These are phyloP conservation scores for Takifugu rubripes DNA, from an alignment of 2,797 vertebrate genomes.

Conservation along the genomic window DNA sequence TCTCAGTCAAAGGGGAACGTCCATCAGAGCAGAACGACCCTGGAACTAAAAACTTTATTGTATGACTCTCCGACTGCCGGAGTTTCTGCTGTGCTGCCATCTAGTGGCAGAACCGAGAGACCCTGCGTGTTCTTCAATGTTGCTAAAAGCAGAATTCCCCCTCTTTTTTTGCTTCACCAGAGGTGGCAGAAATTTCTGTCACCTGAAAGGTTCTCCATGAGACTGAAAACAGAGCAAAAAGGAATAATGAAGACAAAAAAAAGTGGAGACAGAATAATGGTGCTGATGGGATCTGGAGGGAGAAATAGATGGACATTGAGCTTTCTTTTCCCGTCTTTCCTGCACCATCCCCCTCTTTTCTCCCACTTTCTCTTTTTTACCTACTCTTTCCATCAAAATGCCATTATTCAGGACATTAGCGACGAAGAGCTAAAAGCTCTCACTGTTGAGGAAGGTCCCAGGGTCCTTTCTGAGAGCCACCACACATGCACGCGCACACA, in stretches of 20 bases:
- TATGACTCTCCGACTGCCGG: no score
- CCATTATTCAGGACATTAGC: constrained; percentile 85
- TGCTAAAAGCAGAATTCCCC: no score
- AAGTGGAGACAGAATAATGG: constrained; percentile 61
- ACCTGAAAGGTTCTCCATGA: constrained; percentile 13
- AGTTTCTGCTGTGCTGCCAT: no score
- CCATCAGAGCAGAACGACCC: no score
- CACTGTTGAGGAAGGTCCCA: constrained; percentile 76
- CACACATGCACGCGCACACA: constrained; percentile 31
- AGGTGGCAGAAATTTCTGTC: not conserved
- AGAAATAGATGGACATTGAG: constrained; percentile 62
- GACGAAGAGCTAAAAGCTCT: constrained; percentile 82
- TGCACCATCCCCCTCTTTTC: constrained; percentile 15
- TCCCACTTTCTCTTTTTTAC: constrained; percentile 25
- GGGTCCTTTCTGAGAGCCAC: constrained; percentile 68
- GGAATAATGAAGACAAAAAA: constrained; percentile 62
- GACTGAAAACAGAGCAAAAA: constrained; percentile 44
- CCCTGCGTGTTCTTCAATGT: constrained; percentile 8
- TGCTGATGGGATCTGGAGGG: constrained; percentile 57
- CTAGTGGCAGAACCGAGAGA: constrained; percentile 18
- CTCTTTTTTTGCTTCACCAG: no score
- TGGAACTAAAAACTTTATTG: no score
- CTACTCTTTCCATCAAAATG: constrained; percentile 70
- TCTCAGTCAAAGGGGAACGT: no score
- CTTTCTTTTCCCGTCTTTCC: constrained; percentile 57